Evolutionary conservation across 2,113 vertebrate species (phyloP).

Genomic region (Psephotus haematonotus): DNA sequence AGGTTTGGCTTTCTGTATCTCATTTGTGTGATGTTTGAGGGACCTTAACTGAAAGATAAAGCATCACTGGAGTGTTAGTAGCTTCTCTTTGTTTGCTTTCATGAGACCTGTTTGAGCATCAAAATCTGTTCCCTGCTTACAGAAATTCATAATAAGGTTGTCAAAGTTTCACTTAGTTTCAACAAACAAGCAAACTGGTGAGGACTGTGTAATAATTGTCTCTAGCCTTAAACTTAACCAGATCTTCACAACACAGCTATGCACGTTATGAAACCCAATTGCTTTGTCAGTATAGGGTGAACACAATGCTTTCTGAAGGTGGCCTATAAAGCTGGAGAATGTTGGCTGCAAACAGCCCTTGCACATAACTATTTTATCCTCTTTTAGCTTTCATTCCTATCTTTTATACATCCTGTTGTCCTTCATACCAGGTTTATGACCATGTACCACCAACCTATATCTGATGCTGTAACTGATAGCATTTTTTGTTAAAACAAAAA

Average conservation of each 20-base stretch:
- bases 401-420: neutral
- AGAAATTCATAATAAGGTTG: neutral
- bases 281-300: neutral
- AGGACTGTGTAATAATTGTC: neutral
- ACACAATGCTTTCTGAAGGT: neutral
- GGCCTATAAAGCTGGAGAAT: neutral
- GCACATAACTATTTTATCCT: fast-evolving
- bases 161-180: neutral
- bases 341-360: neutral
- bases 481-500: neutral
- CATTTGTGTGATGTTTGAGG: neutral
- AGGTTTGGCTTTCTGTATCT: neutral
- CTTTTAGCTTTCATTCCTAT: neutral
- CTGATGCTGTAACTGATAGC: neutral
- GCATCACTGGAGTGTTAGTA: neutral
- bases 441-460: neutral
- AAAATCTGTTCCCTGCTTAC: neutral
- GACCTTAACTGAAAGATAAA: neutral
- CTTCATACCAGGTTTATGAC: neutral
- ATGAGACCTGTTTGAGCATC: neutral
- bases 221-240: neutral
- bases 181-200: neutral
- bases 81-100: neutral
- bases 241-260: neutral
- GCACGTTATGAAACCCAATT: fast-evolving